Base-by-base conservation (phyloP, 2,888 invertebrate species). In the Tethea ocularis region DNA sequence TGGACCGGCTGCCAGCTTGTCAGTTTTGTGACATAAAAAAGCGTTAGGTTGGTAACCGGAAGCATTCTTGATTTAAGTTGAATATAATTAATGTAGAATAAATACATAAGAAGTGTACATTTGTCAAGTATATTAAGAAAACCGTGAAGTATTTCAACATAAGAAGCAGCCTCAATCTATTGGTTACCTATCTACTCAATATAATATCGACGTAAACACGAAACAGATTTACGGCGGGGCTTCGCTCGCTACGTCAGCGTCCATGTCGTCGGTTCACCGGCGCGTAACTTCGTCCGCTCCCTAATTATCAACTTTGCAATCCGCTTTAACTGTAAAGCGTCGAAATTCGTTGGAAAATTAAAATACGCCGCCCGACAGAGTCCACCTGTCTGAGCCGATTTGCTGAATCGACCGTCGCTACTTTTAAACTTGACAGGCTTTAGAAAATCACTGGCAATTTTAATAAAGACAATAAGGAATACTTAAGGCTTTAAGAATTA, bases 331-430 rank as follows among this genome's bases (percentile, higher is more conserved):
- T 78, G 74, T 69, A 78, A 80, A 82, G 82, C 82, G 78, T 67
- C 69, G 69, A 86, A 89, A 90, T 90, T 88, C 86, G 87, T 85
- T 78, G 78, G 70, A 6, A 82, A 88, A 88, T 89, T 90, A 89
- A 91, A 90, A 88, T 84, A 78, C 80, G 72, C 70, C 68, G 65
- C 46, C 46, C 46, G 20, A 36, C 54, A 54, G 33, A 54, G 78
- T 77, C 76, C 85, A 87, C 89, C 88, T 89, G 89, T 82, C 89
- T 88, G 89, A 89, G 89, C 90, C 88, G 89, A 86, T 90, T 90
- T 88, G 20, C 17, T 46, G 46, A 20, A 46, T 41, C 41, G 41
- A 10, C 46, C 10, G 33, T 33, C 13, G 33, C 10, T 46, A 46
- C 46, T 46, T 46, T 46, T 46, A 46, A 20, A 46, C 20, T 20